phyloP scores from a whole-genome alignment of 2,888 invertebrate species.

The Fragum sueziense region DNA sequence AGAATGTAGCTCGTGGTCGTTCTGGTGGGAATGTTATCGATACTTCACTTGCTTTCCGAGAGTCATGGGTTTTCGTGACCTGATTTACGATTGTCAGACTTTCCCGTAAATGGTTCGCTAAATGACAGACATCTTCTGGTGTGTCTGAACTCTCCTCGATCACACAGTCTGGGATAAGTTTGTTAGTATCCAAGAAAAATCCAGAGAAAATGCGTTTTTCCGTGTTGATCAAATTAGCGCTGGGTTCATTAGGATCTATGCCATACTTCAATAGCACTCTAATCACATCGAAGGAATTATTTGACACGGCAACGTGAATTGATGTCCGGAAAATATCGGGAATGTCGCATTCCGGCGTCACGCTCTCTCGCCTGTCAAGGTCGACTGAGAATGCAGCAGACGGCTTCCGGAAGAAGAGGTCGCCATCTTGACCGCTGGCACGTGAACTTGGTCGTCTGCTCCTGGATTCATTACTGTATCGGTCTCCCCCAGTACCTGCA shows the following conservation, averaged over 20 bases:
- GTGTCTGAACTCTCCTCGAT: constrained; percentile 47
- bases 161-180: constrained; percentile 47
- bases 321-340: constrained; percentile 84
- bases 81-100: constrained; percentile 27
- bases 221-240: constrained; percentile 66
- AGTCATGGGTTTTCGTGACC: constrained; percentile 1
- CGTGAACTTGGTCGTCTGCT: constrained; percentile 72
- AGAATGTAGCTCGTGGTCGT: constrained; percentile 37
- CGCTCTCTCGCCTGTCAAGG: constrained; percentile 76
- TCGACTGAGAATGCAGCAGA: constrained; percentile 79
- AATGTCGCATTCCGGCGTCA: constrained; percentile 77
- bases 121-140: constrained; percentile 30
- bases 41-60: constrained; percentile 8
- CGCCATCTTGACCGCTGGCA: constrained; percentile 70
- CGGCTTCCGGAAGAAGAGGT: constrained; percentile 81
- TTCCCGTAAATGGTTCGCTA: constrained; percentile 18
- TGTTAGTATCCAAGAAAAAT: constrained; percentile 39
- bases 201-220: constrained; percentile 43
- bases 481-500: constrained; percentile 15
- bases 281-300: constrained; percentile 85
- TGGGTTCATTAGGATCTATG: constrained; percentile 85
- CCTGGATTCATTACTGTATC: constrained; percentile 56
- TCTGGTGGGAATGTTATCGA: constrained; percentile 1
- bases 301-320: constrained; percentile 85
- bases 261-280: constrained; percentile 84